These are phyloP conservation scores for Phaenicophaeus curvirostris DNA, from an alignment of 2,797 vertebrate species.

Conservation along the genomic window DNA sequence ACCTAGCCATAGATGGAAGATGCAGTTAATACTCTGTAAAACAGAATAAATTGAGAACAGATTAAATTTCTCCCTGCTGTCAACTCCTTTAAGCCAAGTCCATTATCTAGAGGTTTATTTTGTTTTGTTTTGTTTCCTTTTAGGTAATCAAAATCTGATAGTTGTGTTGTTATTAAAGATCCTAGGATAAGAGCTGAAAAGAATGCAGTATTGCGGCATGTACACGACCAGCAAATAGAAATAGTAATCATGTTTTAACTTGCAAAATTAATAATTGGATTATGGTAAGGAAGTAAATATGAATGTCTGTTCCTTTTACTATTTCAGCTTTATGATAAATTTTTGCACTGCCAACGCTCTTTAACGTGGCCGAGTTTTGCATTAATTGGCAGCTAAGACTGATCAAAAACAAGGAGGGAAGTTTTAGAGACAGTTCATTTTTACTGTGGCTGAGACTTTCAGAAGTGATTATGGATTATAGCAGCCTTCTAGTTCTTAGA, in stretches of 20 bases:
- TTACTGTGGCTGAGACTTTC: not conserved
- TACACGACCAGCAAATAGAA: not conserved
- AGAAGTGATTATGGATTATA: not conserved
- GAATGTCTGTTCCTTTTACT: not conserved
- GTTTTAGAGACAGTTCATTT: not conserved
- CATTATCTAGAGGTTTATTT: not conserved
- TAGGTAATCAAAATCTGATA: not conserved
- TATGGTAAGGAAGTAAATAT: not conserved
- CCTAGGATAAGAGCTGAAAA: not conserved
- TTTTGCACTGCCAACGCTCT: not conserved
- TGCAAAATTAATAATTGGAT: not conserved
- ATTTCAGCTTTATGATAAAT: not conserved
- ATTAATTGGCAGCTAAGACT: not conserved
- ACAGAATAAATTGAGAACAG: not conserved
- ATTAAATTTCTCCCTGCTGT: not conserved
- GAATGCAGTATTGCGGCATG: not conserved
- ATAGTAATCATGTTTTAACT: not conserved
- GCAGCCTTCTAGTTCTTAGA: too few species aligned
- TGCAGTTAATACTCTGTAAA: not conserved
- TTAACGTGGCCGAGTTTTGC: not conserved
- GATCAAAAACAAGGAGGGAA: not conserved
- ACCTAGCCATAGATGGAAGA: not conserved
- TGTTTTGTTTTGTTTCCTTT: not conserved
- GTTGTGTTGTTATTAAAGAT: not conserved
- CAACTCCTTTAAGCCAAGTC: not conserved